A percentile compares a stretch with the other conserved stretches of the same genome.
phyloP scores from a whole-genome alignment of 2,888 invertebrate species.

The Shargacucullia verbasci region DNA sequence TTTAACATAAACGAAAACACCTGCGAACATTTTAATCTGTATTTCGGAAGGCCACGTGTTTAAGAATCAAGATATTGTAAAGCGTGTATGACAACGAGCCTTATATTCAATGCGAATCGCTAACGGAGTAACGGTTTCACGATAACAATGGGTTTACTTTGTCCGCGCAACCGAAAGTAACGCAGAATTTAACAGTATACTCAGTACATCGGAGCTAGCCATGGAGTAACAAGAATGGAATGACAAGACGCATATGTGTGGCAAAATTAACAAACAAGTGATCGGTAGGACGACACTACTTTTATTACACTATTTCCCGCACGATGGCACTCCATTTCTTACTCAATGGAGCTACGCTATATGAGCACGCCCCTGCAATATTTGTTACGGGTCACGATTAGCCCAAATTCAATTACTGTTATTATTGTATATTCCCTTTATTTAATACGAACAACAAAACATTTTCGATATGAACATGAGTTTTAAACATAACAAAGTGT shows the following conservation, averaged over 20 bases:
- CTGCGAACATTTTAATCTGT: conserved; percentile 49
- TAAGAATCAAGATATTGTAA: conserved; percentile 25
- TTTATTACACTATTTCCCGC: too few species aligned
- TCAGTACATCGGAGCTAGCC: conserved; percentile 13
- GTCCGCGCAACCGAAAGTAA: conserved; percentile 11
- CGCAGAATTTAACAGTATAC: conserved; percentile 19
- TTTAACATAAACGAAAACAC: conserved; percentile 55
- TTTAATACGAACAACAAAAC: conserved; percentile 27
- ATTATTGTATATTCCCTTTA: conserved; percentile 6
- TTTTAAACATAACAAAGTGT: conserved; percentile 37
- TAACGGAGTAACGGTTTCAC: conserved; percentile 22
- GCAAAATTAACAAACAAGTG: too few species aligned
- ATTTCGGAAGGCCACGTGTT: conserved; percentile 43
- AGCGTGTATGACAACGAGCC: conserved; percentile 22
- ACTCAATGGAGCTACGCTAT: neutral
- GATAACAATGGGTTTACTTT: conserved; percentile 6
- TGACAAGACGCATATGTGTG: too few species aligned
- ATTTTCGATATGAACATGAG: conserved; percentile 29
- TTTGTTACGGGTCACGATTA: conserved; percentile 6
- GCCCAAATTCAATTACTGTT: conserved; percentile 9
- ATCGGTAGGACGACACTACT: too few species aligned
- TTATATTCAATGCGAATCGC: conserved; percentile 5
- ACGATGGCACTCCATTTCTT: too few species aligned
- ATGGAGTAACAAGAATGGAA: too few species aligned
- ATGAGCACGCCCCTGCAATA: conserved; percentile 19